These are phyloP conservation scores for Eremobia ochroleuca DNA, from an alignment of 2,888 invertebrate genomes.

Conservation along the genomic window DNA sequence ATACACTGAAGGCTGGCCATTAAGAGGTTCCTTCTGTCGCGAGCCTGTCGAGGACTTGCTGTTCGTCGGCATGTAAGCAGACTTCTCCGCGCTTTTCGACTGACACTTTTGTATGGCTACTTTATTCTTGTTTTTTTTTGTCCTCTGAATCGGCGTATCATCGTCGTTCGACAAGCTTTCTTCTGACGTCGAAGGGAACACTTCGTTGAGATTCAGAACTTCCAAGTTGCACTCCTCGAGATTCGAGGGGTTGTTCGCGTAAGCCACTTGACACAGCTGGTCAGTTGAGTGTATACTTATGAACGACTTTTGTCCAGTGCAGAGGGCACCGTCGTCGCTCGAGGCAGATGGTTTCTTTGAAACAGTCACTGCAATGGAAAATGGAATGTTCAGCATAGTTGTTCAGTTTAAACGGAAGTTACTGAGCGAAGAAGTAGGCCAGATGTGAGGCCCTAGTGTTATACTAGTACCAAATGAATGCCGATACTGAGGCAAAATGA, in stretches of 20 bases:
- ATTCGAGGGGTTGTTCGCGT: constrained; percentile 75
- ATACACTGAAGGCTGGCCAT: constrained; percentile 80
- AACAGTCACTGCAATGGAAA: constrained; percentile 82
- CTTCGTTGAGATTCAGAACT: constrained; percentile 86
- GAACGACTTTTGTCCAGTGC: constrained; percentile 85
- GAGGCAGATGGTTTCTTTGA: constrained; percentile 83
- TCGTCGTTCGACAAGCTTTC: constrained; percentile 87
- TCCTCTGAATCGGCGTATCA: constrained; percentile 77
- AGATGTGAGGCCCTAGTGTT: neutral
- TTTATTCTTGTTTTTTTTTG: constrained; percentile 76
- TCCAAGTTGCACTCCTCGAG: constrained; percentile 87
- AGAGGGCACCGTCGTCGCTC: constrained; percentile 75
- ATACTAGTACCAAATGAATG: neutral
- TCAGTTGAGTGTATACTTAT: constrained; percentile 89
- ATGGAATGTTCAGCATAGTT: neutral
- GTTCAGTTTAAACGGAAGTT: constrained; percentile 3
- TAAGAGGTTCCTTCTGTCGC: constrained; percentile 77
- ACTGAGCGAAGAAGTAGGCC: neutral
- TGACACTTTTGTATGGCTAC: constrained; percentile 69
- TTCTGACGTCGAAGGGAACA: constrained; percentile 88
- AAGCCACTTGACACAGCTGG: constrained; percentile 84
- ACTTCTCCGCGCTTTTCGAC: constrained; percentile 74
- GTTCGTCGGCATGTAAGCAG: constrained; percentile 83
- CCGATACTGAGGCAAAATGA: neutral
- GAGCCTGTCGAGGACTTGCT: constrained; percentile 86